phyloP scores from a whole-genome alignment of 2,113 vertebrate species.

The Ctenodactylus gundi region DNA sequence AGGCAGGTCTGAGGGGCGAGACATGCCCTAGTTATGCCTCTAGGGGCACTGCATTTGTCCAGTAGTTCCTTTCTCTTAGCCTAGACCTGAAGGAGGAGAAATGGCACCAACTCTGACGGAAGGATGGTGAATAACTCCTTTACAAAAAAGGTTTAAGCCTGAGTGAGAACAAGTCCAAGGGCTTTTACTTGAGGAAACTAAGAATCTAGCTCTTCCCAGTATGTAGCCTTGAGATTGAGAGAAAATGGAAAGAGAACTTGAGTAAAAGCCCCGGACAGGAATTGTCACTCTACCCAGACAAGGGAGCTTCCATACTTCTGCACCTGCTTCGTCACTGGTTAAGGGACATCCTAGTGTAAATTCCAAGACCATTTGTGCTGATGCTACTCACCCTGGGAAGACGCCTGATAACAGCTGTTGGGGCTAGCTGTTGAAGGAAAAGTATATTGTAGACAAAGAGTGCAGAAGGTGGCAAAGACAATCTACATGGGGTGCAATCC shows the following conservation, averaged over 20 bases:
- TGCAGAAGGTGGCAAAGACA: no score
- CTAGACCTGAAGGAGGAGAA: background rate
- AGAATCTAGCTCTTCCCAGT: background rate
- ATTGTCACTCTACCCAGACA: no score
- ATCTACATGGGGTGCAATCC: background rate
- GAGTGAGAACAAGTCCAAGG: background rate
- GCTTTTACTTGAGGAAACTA: background rate
- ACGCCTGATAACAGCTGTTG: background rate
- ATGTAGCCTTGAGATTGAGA: background rate
- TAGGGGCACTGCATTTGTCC: background rate
- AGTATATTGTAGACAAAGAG: background rate
- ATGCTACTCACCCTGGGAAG: no score
- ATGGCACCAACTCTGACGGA: background rate
- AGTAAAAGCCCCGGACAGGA: background rate
- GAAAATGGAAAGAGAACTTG: background rate
- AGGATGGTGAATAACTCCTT: background rate
- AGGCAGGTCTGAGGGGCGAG: background rate
- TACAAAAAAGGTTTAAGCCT: background rate
- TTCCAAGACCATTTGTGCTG: background rate
- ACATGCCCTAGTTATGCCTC: background rate
- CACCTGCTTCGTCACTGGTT: background rate
- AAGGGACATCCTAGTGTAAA: background rate
- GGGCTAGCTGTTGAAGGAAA: background rate
- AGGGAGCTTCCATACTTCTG: no score
- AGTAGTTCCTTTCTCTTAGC: background rate